Evolutionary conservation across 2,113 vertebrate species (phyloP).

Genomic region (Phyllostomus discolor): DNA sequence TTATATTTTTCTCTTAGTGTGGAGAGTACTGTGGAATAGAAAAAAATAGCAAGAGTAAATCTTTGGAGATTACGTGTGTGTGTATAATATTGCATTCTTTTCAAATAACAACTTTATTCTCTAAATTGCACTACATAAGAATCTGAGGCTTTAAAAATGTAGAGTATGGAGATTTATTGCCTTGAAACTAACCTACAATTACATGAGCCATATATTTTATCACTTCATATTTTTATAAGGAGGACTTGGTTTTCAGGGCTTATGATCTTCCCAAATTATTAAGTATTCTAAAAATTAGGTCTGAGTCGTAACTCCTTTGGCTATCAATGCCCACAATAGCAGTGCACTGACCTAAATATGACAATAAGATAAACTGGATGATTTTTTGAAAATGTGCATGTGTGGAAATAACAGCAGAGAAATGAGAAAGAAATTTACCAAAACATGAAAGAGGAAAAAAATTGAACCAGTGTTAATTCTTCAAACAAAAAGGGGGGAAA

Average conservation of each 20-base stretch:
- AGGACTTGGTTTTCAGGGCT: background rate
- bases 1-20: conserved; percentile 47
- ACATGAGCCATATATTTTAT: background rate
- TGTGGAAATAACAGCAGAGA: background rate
- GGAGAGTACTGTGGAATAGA: conserved; percentile 51
- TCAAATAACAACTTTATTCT: background rate
- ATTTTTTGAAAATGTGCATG: background rate
- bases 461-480: background rate
- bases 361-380: background rate
- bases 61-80: background rate
- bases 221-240: background rate
- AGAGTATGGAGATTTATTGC: background rate
- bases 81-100: background rate
- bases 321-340: background rate
- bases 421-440: background rate
- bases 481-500: background rate
- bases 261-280: background rate
- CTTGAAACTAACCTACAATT: background rate
- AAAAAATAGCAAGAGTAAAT: conserved; percentile 34
- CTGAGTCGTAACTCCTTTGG: background rate
- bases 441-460: background rate
- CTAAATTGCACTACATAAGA: background rate
- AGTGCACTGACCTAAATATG: background rate
- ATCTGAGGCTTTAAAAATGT: background rate
- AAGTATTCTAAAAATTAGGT: background rate